Conservation (phyloP, 92 coral and sea anemone species). For the Umimayanthus chanpuru region DNA sequence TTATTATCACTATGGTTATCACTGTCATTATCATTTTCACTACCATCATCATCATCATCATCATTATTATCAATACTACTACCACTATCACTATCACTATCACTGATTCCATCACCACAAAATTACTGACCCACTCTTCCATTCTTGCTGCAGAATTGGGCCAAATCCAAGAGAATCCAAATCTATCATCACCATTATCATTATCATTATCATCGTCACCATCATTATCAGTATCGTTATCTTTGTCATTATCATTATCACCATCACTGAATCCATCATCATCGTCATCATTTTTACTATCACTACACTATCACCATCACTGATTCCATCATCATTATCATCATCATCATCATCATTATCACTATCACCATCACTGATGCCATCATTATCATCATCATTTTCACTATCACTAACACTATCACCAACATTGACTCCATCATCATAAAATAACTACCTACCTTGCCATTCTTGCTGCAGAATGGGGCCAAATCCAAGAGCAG, state of each 20-base stretch:
- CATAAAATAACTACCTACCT: constrained; percentile 48
- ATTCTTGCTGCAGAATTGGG: too few relatives aligned
- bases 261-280: not conserved
- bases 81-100: not conserved
- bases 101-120: not conserved
- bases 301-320: not conserved
- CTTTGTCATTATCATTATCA: not conserved
- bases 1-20: too few relatives aligned
- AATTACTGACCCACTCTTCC: too few relatives aligned
- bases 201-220: not conserved
- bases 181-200: not conserved
- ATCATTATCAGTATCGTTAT: not conserved
- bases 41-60: too few relatives aligned
- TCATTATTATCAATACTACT: too few relatives aligned
- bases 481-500: constrained; percentile 86
- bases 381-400: not conserved
- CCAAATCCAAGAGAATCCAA: too few relatives aligned
- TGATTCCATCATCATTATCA: too few relatives aligned
- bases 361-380: not conserved
- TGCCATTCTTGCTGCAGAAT: constrained; percentile 81
- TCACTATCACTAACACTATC: not conserved
- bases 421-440: not conserved
- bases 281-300: not conserved
- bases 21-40: too few relatives aligned
- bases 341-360: not conserved